Evolutionary conservation across 2,888 invertebrate species (phyloP).

Genomic region (Parochlus steinenii): DNA sequence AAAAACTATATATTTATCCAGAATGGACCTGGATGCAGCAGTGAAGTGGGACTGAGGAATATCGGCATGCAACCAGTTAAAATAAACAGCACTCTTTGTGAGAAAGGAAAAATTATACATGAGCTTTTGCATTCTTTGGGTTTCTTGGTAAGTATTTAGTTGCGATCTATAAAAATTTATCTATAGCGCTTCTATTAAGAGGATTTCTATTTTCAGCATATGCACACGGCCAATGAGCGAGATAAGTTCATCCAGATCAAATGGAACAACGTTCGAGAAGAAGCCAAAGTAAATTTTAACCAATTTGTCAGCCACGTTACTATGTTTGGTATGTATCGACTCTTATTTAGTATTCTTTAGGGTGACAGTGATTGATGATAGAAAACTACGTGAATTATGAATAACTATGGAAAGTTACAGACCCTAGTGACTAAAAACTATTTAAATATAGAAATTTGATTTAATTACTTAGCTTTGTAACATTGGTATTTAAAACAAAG

Average conservation of each 20-base stretch:
- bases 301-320: conserved; percentile 2
- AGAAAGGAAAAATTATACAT: conserved; percentile 11
- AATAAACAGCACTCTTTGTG: conserved; percentile 5
- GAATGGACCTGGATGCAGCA: conserved; percentile 4
- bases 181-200: too few species aligned
- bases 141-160: too few species aligned
- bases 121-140: conserved; percentile 8
- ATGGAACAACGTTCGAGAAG: conserved; percentile 10
- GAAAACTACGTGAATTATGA: too few species aligned
- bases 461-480: too few species aligned
- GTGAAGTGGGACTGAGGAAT: conserved; percentile 9
- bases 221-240: conserved; percentile 8
- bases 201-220: conserved; percentile 10
- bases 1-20: conserved; percentile 9
- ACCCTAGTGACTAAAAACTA: too few species aligned
- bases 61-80: conserved; percentile 7
- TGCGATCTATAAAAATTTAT: too few species aligned
- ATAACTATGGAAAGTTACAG: too few species aligned
- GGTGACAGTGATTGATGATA: too few species aligned
- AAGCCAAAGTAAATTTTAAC: conserved; percentile 10
- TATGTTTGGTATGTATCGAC: too few species aligned
- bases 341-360: too few species aligned
- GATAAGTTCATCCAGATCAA: conserved; percentile 10
- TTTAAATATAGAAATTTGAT: too few species aligned
- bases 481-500: too few species aligned